These are phyloP conservation scores for Hydractinia echinata DNA, from an alignment of 30 jellyfish, hydroid and myxozoan species.

Conservation along the genomic window DNA sequence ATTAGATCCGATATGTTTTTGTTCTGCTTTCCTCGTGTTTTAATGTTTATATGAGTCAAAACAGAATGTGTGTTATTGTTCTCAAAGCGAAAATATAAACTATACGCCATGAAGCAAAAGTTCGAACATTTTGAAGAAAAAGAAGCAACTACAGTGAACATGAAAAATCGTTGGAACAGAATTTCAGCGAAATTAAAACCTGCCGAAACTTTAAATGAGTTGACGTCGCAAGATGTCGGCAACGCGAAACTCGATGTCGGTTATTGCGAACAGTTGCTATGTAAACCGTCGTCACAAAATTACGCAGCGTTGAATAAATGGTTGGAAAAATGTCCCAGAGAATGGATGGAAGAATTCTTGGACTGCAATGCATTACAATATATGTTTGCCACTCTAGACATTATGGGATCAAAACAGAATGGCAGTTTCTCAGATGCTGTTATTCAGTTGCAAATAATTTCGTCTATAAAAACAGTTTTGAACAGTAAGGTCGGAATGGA, in stretches of 20 bases:
- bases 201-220: neutral
- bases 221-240: neutral
- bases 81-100: too few relatives aligned
- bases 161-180: conserved; percentile 4
- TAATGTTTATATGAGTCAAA: too few relatives aligned
- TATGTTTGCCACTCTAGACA: conserved; percentile 64
- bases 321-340: conserved; percentile 45
- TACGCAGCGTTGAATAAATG: conserved; percentile 59
- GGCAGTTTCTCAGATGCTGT: conserved; percentile 74
- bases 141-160: neutral
- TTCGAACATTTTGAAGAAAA: too few relatives aligned
- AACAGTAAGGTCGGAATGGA: conserved; percentile 83
- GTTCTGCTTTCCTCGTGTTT: too few relatives aligned
- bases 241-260: conserved; percentile 1
- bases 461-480: conserved; percentile 64
- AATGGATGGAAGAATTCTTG: conserved; percentile 74
- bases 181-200: neutral
- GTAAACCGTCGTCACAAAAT: conserved; percentile 51
- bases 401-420: conserved; percentile 44
- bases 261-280: neutral
- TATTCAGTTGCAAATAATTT: conserved; percentile 53
- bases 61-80: too few relatives aligned
- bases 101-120: too few relatives aligned
- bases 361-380: conserved; percentile 58
- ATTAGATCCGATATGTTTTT: too few relatives aligned